A percentile compares a stretch with the other conserved stretches of the same genome.
Evolutionary conservation across 2,113 vertebrate genomes (phyloP).

Genomic region (Oriolus oriolus): DNA sequence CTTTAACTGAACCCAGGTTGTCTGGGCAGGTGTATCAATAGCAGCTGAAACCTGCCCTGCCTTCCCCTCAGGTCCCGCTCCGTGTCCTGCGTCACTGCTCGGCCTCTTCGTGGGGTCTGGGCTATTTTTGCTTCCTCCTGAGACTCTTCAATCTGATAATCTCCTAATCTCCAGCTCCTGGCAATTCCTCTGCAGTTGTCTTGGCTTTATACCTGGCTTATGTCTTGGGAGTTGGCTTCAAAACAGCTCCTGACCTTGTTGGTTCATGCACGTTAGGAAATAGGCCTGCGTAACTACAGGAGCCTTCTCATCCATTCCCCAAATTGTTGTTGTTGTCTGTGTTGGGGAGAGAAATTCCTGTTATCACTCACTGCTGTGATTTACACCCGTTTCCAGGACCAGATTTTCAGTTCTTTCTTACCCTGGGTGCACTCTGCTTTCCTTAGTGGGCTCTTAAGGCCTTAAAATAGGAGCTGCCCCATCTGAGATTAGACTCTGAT

Average conservation of each 20-base stretch:
- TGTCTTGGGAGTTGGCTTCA: neutral
- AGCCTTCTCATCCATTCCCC: neutral
- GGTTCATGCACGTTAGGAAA: conserved; percentile 3
- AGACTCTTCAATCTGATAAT: conserved; percentile 48
- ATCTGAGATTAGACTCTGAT: neutral
- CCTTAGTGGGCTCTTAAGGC: neutral
- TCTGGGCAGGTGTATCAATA: neutral
- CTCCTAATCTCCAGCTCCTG: conserved; percentile 40
- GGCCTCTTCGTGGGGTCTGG: neutral
- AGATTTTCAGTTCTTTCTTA: neutral
- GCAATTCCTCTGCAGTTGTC: neutral
- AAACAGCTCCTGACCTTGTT: conserved; percentile 48
- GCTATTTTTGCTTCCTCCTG: conserved; percentile 36
- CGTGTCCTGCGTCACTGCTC: neutral
- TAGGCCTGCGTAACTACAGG: neutral
- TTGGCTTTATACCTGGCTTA: conserved; percentile 49
- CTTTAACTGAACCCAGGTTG: neutral
- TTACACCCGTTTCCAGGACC: neutral
- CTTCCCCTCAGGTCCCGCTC: neutral
- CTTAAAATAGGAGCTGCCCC: conserved; percentile 10
- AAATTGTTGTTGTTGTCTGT: neutral
- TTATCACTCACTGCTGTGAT: neutral
- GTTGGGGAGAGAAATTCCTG: neutral
- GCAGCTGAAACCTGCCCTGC: neutral
- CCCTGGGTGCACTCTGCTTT: neutral